A percentile compares a stretch with the other conserved stretches of the same genome.
Conservation (phyloP, 2,113 vertebrate genomes). For the Bambusicola thoracicus region DNA sequence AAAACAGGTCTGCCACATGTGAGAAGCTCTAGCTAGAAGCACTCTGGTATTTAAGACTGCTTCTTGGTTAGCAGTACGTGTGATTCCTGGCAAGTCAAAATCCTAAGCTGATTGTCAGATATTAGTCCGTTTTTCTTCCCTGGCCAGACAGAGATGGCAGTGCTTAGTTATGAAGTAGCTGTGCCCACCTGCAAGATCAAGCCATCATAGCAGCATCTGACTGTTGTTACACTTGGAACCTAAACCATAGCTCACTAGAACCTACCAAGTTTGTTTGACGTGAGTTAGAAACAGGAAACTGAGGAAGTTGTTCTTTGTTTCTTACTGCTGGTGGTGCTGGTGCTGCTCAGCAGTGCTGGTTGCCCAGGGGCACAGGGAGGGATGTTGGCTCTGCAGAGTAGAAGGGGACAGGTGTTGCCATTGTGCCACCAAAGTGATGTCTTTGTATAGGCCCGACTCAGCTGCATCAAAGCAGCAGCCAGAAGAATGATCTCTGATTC, state of each 20-base stretch:
- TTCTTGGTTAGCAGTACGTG: not conserved
- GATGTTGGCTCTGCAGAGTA: not conserved
- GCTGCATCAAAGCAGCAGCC: not conserved
- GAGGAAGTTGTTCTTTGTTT: not conserved
- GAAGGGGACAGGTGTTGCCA: not conserved
- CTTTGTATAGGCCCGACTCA: not conserved
- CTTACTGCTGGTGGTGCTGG: not conserved
- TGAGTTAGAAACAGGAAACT: not conserved
- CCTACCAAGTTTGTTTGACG: not conserved
- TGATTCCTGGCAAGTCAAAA: not conserved
- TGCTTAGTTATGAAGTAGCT: not conserved
- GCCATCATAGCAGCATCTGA: rapidly evolving
- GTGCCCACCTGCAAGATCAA: not conserved
- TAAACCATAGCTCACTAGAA: not conserved
- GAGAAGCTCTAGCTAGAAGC: not conserved
- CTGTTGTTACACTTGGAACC: not conserved
- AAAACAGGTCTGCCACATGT: not conserved
- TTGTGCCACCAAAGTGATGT: not conserved
- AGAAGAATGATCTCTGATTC: not conserved
- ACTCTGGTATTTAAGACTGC: not conserved
- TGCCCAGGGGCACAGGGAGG: not conserved
- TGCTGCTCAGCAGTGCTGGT: rapidly evolving
- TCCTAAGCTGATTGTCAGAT: not conserved
- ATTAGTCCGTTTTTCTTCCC: not conserved
- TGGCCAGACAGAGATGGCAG: not conserved